Conservation (phyloP, 2,888 invertebrate species). For the Clitarchus hookeri region DNA sequence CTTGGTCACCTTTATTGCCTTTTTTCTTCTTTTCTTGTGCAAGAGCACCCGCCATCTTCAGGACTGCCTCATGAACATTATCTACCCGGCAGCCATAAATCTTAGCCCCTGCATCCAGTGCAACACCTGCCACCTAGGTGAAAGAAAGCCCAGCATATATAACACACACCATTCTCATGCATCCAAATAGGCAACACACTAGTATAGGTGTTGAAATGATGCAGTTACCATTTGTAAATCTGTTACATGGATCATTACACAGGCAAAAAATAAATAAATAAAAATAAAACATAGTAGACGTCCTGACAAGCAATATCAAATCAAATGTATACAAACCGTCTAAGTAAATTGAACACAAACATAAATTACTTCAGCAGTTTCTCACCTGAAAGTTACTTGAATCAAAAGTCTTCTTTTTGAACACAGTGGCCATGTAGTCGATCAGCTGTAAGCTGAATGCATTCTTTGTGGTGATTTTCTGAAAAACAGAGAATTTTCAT, state of each 20-base stretch:
- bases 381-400: slow-evolving; percentile 63
- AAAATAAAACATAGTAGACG: too few species aligned
- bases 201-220: too few species aligned
- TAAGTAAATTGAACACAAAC: not conserved
- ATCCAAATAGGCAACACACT: too few species aligned
- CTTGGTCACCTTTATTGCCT: slow-evolving; percentile 38
- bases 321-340: too few species aligned
- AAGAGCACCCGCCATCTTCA: slow-evolving; percentile 75
- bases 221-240: too few species aligned
- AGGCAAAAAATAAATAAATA: too few species aligned
- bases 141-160: not conserved
- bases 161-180: too few species aligned
- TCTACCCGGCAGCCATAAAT: slow-evolving; percentile 89
- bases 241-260: too few species aligned
- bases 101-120: slow-evolving; percentile 85
- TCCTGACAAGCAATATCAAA: too few species aligned
- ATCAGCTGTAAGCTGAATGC: slow-evolving; percentile 87
- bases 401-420: slow-evolving; percentile 71
- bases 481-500: slow-evolving; percentile 46
- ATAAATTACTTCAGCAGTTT: slow-evolving; percentile 8
- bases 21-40: slow-evolving; percentile 45
- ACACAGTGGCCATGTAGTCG: slow-evolving; percentile 78
- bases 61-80: slow-evolving; percentile 76
- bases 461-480: slow-evolving; percentile 89
- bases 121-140: slow-evolving; percentile 78